Evolutionary conservation across 2,888 invertebrate species (phyloP).

Genomic region (Pinctada fucata): DNA sequence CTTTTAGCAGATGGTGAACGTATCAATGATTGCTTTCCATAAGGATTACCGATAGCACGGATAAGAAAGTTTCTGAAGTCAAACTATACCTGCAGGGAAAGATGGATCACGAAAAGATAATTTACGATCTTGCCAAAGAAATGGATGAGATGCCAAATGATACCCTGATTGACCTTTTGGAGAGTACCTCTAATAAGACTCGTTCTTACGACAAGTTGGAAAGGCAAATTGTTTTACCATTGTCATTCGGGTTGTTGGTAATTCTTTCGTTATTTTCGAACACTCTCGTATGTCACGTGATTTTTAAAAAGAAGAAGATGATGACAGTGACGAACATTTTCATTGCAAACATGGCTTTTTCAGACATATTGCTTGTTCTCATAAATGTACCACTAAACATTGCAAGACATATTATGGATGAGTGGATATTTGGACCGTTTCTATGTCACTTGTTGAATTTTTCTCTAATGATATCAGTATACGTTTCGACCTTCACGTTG

Average conservation of each 20-base stretch:
- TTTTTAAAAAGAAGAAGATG: slow-evolving; percentile 35
- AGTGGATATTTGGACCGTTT: slow-evolving; percentile 78
- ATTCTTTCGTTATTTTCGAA: slow-evolving; percentile 35
- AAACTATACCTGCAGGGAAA: no score
- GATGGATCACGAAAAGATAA: not conserved
- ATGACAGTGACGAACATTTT: slow-evolving; percentile 41
- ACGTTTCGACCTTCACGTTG: slow-evolving; percentile 78
- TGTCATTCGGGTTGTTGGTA: slow-evolving; percentile 34
- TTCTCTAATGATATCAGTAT: slow-evolving; percentile 77
- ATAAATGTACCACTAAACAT: slow-evolving; percentile 78
- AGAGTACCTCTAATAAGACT: not conserved
- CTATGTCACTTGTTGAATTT: slow-evolving; percentile 77
- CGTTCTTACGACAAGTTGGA: not conserved
- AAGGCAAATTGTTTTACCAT: slow-evolving; percentile 5
- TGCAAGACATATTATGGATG: slow-evolving; percentile 74
- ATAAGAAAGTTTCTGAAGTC: no score
- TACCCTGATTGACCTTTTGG: not conserved
- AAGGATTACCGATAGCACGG: no score
- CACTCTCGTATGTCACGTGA: slow-evolving; percentile 34
- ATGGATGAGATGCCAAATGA: not conserved
- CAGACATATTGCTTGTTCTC: slow-evolving; percentile 69
- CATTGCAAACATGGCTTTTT: slow-evolving; percentile 65
- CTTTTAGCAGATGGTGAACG: no score
- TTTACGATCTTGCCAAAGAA: not conserved
- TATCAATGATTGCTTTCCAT: no score